Base-by-base conservation (phyloP, 2,888 invertebrate species). In the Tridacna crocea region DNA sequence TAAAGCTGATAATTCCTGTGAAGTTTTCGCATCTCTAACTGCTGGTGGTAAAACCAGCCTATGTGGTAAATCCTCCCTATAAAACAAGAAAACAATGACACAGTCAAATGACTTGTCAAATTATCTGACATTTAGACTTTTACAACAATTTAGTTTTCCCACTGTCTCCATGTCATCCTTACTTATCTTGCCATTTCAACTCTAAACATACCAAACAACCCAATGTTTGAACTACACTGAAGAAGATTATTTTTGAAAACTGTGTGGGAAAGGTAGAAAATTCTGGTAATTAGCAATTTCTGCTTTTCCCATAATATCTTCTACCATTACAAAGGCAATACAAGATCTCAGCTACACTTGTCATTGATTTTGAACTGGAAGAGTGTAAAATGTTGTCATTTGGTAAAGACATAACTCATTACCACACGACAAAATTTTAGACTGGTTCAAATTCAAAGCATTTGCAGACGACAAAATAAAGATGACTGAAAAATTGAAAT, bases 1-100 rank as follows among this genome's bases (percentile, higher is more conserved):
- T 76, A 98, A 95, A 0, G 98, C 98, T 72, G 97, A 97, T 72
- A 99, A 96, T 93, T 98, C 98, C 94, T 98, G 98, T 63, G 98
- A 96, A 92, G 98, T 97, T 94, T 97, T 97, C 72, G 98, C 98
- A 88, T 98, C 97, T 75, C 97, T 96, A 90, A 99, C 96, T 48
- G 97, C 96, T 88, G 96, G 96, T 65, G 99, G 98, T 92, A 99
- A 95, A 88, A 96, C 96, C 89, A 99, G 96, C 95, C 97, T 97
- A 77, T 98, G 98, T 83, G 98, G 98, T 92, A 99, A 95, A 75
- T 89, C 89, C 66, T 89, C 88, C 60, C 88, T 88, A 81, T 26
- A 78, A 70, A 70, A 13, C 63, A 12, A 24, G 8, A 75, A 60
- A 61, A 61, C 24, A 27, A 19, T 19, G 26, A 73, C 51, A 73